These are phyloP conservation scores for Gymnothorax javanicus DNA, from an alignment of 2,797 vertebrate genomes.

Conservation along the genomic window DNA sequence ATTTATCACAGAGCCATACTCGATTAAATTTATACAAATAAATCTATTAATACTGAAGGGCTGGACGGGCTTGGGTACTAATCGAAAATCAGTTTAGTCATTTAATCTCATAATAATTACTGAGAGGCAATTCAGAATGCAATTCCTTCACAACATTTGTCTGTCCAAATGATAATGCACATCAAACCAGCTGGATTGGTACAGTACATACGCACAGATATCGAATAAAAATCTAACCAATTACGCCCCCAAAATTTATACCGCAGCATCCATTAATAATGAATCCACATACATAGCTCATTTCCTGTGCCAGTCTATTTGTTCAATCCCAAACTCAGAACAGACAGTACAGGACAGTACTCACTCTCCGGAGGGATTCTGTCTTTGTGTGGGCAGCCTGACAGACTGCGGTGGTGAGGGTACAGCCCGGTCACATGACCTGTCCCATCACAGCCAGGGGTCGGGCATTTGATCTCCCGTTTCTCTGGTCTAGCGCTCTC, in stretches of 20 bases:
- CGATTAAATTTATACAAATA: not conserved
- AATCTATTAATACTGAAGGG: not conserved
- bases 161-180: not conserved
- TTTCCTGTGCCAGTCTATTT: not conserved
- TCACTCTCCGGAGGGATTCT: constrained; percentile 98
- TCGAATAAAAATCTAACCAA: not conserved
- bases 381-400: constrained; percentile 97
- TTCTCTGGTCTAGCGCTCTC: constrained; percentile 92
- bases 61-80: not conserved
- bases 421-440: constrained; percentile 97
- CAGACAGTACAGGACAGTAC: constrained; percentile 59
- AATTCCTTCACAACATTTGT: not conserved
- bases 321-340: not conserved
- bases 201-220: not conserved
- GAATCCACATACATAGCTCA: not conserved
- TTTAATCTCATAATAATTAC: not conserved
- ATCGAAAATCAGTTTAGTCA: not conserved
- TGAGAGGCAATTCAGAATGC: not conserved
- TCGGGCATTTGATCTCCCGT: constrained; percentile 95
- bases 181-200: not conserved
- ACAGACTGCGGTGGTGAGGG: constrained; percentile 96
- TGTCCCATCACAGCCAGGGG: constrained; percentile 93
- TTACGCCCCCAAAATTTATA: not conserved
- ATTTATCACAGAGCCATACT: not conserved
- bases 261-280: not conserved